phyloP scores from a whole-genome alignment of 2,797 vertebrate species.

The Monodelphis domestica region DNA sequence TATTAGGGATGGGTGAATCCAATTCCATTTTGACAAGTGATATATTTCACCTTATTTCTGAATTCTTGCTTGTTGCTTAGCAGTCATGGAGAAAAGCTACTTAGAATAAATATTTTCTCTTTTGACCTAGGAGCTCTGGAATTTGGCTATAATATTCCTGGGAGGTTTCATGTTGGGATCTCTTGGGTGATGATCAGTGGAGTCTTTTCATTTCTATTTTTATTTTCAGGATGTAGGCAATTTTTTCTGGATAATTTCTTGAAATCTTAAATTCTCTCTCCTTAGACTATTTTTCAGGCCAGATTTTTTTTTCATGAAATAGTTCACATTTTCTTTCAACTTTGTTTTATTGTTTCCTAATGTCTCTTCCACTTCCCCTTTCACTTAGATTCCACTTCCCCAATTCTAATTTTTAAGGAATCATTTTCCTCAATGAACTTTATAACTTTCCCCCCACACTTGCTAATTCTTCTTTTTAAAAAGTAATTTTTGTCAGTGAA shows the following conservation, averaged over 20 bases:
- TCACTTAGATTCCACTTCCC: background rate
- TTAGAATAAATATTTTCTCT: background rate
- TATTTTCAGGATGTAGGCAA: background rate
- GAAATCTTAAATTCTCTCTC: background rate
- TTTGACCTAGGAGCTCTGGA: background rate
- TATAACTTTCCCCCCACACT: no score
- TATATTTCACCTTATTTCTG: background rate
- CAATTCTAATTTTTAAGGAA: background rate
- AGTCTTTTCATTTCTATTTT: background rate
- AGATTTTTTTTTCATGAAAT: background rate
- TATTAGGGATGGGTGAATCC: background rate
- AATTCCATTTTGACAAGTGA: background rate
- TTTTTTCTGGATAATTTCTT: background rate
- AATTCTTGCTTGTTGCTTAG: background rate
- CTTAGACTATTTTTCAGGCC: background rate
- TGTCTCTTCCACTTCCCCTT: no score
- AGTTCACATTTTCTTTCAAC: background rate
- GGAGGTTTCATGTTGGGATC: background rate
- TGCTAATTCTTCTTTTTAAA: background rate
- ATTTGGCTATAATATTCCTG: background rate
- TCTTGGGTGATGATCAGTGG: background rate
- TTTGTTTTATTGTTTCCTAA: background rate
- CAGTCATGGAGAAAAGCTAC: background rate
- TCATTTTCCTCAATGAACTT: background rate
- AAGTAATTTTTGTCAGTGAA: background rate